Evolutionary conservation across 2,888 invertebrate genomes (phyloP), one percentile per base, ranked within the genome.

Genomic region (Acleris sparsana): DNA sequence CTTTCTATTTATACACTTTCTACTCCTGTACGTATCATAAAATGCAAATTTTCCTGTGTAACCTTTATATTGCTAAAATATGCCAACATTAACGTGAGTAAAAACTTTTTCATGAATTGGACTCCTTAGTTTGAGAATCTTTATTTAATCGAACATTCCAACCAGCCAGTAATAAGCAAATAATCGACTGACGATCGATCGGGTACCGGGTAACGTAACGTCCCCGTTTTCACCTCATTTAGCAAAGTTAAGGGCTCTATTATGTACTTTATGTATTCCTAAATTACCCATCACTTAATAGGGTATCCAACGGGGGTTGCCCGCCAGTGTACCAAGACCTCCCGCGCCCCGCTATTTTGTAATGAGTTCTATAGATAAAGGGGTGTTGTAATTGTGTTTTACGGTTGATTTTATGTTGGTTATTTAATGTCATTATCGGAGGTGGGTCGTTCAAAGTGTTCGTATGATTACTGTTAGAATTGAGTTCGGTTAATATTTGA

Each of bases 211-310:
- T 33, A 33, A 33, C 33, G 86, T 85, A 84, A 83, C 84, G 87
- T 77, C 80, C 86, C 89, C 83, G 87, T 91, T 91, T 88, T 87
- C 92, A 90, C 89, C 90, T 92, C 92, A 92, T 92, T 92, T 90
- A 87, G 82, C 83, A 79, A 80, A 80, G 86, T 88, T 87, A 89
- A 88, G 92, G 90, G 88, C 85, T 82, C 92, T 90, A 91, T 92
- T 92, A 92, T 92, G 88, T 92, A 92, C 91, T 92, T 92, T 92
- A 90, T 92, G 89, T 92, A 92, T 89, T 89, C 83, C 90, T 91
- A 92, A 92, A 92, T 92, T 92, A 90, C 90, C 90, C 89, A 89
- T 91, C 90, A 89, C 90, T 91, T 91, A 90, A 91, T 88, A 63
- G 63, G 58, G 53, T 49, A 76, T 79, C 79, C 75, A 77, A 77